Base-by-base conservation (phyloP, 2,888 invertebrate genomes). In the Drosophila algonquin region DNA sequence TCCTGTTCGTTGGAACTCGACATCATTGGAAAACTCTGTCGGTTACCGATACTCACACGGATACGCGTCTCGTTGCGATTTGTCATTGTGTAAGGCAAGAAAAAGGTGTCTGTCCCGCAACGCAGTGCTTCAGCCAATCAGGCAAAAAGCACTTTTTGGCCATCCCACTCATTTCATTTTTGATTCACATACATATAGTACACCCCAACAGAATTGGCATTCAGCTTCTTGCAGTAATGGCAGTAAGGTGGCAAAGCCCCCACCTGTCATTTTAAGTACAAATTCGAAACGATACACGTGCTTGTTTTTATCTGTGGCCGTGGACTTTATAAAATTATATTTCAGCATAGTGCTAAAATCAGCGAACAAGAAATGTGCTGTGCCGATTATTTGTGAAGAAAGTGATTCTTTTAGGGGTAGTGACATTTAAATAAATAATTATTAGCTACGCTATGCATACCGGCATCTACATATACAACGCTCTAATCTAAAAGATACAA, bases 41-140 rank as follows among this genome's bases (percentile, higher is more conserved):
- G 24, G 63, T 32, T 51, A 27, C 57, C 12, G 30, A 52, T 59
- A 53, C 48, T 32, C 71, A 59, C 70, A 51, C 46, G 46, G 52
- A 59, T 46, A 52, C 60, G 60, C 18, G 61, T 53, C 40, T 59
- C 63, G 46, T 40, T 53, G 54, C 62, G 68, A 75, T 64, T 60
- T 79, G 64, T 60, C 51, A 75, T 80, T 80, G 81, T 81, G 65
- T 50, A 46, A 50, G 46, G 46, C 51, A 78, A 79, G 60, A 75
- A 65, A 77, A 74, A 76, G 64, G 57, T 62, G 48, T 40, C 40
- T 4, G 72, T 55, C 63, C 45, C 46, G 30, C 30, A 75, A 61
- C 51, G 51, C 53, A 65, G 51, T 50, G 40, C 57, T 63, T 57
- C 60, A 65, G 68, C 81, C 85, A 81, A 85, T 81, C 81, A 72